Base-by-base conservation (phyloP, 2,888 invertebrate species). In the Therioaphis trifolii region DNA sequence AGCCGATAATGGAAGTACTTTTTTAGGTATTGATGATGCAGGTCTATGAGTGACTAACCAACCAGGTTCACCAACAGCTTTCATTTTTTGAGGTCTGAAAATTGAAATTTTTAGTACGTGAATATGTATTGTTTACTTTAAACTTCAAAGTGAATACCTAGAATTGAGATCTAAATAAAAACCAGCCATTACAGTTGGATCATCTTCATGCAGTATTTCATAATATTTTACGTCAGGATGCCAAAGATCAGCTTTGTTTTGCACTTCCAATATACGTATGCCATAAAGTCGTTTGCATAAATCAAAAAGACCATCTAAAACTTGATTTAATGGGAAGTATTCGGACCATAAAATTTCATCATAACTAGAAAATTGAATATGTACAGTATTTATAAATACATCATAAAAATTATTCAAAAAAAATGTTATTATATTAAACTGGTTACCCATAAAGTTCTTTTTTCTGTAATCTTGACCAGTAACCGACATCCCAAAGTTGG, bases 91-190 rank as follows among this genome's bases (percentile, higher is more conserved):
- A 79, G 91, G 61, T 15, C 85, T 85, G 24, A 15, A 74, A 77
- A 63, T 21, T n/a, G 24, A 9, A 21, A 35, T 24, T 72, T 0
- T 61, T 18, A n/a, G 21, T 14, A 49, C 0, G 21, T 2, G 18
- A 0, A 80, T 0, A 49, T 46, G 61, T 12, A 80, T 2, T 29
- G 3, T 7, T 21, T 43, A 43, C 5, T 68, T 43, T 43, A 66
- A 29, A 80, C 68, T 14, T 0, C 24, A n/a, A 75, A 0, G 9
- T 35, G 4, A 27, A 29, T 55, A 85, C 85, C 85, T 92, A 91
- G 69, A 91, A 88, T 93, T 96, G 0, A 94, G 94, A 88, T 97
- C 97, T 0, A 97, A 89, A 88, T 95, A 97, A 88, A 97, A 95
- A 9, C 94, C 94, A n/a, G 93, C 94, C 3, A 95, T 89, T 0